phyloP scores from a whole-genome alignment of 2,113 vertebrate species.

The Phaetusa simplex region DNA sequence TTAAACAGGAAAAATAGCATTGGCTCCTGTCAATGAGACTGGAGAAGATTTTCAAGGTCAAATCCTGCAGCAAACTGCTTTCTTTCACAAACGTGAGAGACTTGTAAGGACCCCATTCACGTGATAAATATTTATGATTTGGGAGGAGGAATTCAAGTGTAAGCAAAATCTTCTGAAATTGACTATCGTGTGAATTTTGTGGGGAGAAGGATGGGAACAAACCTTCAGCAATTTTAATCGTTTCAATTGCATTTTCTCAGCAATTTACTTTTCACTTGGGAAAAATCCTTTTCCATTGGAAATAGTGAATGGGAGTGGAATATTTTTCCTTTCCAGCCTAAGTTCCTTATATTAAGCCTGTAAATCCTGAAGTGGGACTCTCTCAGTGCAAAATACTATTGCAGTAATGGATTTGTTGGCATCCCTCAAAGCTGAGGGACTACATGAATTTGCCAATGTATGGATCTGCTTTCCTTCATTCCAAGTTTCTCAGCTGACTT shows the following conservation, averaged over 20 bases:
- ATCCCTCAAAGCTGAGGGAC: constrained; percentile 62
- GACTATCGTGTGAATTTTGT: constrained; percentile 42
- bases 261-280: constrained; percentile 69
- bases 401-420: constrained; percentile 69
- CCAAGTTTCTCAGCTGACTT: constrained; percentile 55
- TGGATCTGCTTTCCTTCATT: constrained; percentile 68
- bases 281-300: constrained; percentile 50
- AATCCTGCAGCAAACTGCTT: constrained; percentile 52
- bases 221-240: constrained; percentile 58
- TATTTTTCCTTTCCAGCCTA: constrained; percentile 8
- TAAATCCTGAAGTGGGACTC: constrained; percentile 46
- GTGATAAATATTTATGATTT: constrained; percentile 66
- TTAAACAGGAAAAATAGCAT: constrained; percentile 52
- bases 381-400: constrained; percentile 1
- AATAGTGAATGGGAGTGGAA: constrained; percentile 4
- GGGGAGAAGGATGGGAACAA: background rate
- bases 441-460: constrained; percentile 19
- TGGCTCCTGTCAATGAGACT: constrained; percentile 42
- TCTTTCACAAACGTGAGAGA: constrained; percentile 54
- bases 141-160: constrained; percentile 37
- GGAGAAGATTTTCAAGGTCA: constrained; percentile 62
- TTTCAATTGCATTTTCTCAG: constrained; percentile 62
- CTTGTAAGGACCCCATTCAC: constrained; percentile 41
- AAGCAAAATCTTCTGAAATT: constrained; percentile 45
- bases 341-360: constrained; percentile 51